Conservation (phyloP, 1,140 invertebrate species). For the Antheraea mylitta region DNA sequence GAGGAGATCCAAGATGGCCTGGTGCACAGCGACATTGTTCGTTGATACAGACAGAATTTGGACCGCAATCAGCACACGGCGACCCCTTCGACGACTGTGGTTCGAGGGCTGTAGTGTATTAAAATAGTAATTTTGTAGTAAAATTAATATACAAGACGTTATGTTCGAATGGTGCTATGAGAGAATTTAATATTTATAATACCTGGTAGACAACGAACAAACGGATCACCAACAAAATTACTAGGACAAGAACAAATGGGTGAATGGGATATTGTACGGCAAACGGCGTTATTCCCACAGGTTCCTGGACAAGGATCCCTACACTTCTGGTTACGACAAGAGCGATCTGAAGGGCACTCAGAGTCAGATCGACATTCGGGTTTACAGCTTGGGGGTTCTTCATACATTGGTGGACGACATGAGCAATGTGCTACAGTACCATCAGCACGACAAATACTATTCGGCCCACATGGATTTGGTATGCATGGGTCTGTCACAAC, state of each 20-base stretch:
- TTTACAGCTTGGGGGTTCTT: slow-evolving; percentile 83
- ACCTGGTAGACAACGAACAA: slow-evolving; percentile 83
- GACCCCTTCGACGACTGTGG: slow-evolving; percentile 81
- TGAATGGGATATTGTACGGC: slow-evolving; percentile 84
- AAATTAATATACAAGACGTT: not conserved
- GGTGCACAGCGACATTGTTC: slow-evolving; percentile 81
- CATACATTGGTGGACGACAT: slow-evolving; percentile 83
- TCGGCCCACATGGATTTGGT: slow-evolving; percentile 87
- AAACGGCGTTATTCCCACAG: slow-evolving; percentile 86
- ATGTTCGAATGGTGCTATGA: not conserved
- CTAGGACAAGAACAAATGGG: slow-evolving; percentile 85
- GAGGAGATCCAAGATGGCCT: slow-evolving; percentile 84
- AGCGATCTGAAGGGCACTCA: slow-evolving; percentile 83
- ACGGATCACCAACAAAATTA: slow-evolving; percentile 85
- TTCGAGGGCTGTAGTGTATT: slow-evolving; percentile 70
- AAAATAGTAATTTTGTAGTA: not conserved
- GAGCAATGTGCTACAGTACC: slow-evolving; percentile 83
- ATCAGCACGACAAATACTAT: slow-evolving; percentile 82
- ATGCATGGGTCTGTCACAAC: slow-evolving; percentile 83
- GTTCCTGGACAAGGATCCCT: slow-evolving; percentile 86
- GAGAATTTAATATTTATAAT: slow-evolving; percentile 31
- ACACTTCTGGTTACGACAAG: slow-evolving; percentile 86
- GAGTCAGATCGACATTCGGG: slow-evolving; percentile 85
- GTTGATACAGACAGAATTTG: slow-evolving; percentile 82
- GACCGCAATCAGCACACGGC: slow-evolving; percentile 81